Percentiles rank a stretch among this genome's conserved stretches.
phyloP scores from a whole-genome alignment of 2,797 vertebrate species.

The Rhincodon typus region DNA sequence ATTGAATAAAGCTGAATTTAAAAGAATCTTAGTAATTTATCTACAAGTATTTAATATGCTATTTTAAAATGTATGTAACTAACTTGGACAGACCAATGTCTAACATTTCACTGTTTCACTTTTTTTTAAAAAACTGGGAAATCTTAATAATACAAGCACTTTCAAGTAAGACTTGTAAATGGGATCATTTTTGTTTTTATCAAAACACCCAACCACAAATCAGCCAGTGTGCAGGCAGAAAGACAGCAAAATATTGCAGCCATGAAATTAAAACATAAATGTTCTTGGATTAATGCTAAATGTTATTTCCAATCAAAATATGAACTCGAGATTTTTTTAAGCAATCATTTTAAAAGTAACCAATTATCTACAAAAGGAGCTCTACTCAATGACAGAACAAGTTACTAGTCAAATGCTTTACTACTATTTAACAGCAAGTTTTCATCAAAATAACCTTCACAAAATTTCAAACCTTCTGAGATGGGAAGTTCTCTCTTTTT shows the following conservation, averaged over 20 bases:
- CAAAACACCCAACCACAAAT: neutral
- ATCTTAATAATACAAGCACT: too few species aligned
- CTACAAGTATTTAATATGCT: neutral
- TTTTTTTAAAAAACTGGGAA: too few species aligned
- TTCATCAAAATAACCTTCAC: neutral
- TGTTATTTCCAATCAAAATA: neutral
- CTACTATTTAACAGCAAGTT: neutral
- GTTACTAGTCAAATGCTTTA: neutral
- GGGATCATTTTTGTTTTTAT: neutral
- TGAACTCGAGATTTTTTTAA: neutral
- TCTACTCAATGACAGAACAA: neutral
- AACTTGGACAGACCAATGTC: neutral
- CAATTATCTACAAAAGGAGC: neutral
- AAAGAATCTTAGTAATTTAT: neutral
- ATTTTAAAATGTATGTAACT: neutral
- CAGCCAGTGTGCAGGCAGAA: neutral
- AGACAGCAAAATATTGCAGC: slow-evolving; percentile 13
- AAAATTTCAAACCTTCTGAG: neutral
- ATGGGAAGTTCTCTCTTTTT: neutral
- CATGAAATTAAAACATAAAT: neutral
- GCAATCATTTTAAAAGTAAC: neutral
- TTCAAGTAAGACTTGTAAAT: too few species aligned
- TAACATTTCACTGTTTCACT: neutral
- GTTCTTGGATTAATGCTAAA: neutral
- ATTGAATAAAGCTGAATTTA: neutral